Conservation (phyloP, 2,888 invertebrate species). For the Leptopilina syphax region DNA sequence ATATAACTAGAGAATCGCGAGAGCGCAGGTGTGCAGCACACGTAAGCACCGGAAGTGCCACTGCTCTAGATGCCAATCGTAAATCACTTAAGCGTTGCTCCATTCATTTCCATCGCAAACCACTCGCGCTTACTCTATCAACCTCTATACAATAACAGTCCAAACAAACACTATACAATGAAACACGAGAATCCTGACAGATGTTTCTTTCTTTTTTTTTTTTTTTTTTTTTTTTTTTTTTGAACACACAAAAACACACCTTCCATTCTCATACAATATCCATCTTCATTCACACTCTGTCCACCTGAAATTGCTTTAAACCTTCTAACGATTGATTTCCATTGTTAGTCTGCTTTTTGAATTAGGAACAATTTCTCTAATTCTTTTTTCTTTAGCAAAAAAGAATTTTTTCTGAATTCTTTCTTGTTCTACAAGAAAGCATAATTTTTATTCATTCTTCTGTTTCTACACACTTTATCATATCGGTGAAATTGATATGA, state of each 20-base stretch:
- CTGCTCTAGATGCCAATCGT: constrained; percentile 34
- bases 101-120: constrained; percentile 37
- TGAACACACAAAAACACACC: not conserved
- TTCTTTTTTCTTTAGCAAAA: no score
- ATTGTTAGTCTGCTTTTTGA: not conserved
- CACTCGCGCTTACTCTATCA: constrained; percentile 39
- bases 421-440: no score
- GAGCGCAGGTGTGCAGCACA: constrained; percentile 33
- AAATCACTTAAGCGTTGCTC: constrained; percentile 37
- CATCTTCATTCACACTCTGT: constrained; percentile 13
- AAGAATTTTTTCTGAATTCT: no score
- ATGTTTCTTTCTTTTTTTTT: not conserved
- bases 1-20: constrained; percentile 27
- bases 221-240: no score
- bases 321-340: not conserved
- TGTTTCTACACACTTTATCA: no score
- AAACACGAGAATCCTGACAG: not conserved
- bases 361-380: not conserved
- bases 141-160: constrained; percentile 10
- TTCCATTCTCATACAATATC: constrained; percentile 1
- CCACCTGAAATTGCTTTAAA: not conserved
- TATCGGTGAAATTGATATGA: no score
- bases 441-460: no score
- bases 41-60: constrained; percentile 39
- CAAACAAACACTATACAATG: not conserved